These are phyloP conservation scores for Proisotoma minuta DNA, from an alignment of 2,888 invertebrate genomes.

Conservation along the genomic window DNA sequence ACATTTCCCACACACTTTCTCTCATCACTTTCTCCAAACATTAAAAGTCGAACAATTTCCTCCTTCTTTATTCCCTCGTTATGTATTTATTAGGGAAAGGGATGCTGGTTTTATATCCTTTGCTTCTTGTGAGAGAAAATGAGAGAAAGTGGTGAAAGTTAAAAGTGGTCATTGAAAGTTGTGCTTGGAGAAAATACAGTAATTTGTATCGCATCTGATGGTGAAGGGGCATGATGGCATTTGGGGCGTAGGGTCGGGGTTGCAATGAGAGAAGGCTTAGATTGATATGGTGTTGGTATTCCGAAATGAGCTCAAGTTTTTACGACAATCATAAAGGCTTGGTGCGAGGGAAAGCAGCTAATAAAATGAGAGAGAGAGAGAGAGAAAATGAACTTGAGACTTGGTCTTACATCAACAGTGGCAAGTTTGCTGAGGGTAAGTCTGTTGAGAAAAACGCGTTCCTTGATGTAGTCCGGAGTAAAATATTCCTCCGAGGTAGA, in stretches of 20 bases:
- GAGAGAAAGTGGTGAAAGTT: background rate
- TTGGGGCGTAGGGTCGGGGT: background rate
- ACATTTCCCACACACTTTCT: background rate
- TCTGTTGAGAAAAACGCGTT: conserved; percentile 87
- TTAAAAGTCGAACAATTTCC: background rate
- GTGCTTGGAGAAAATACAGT: background rate
- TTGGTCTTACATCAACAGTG: conserved; percentile 65
- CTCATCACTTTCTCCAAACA: background rate
- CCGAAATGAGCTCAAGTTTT: conserved; percentile 2
- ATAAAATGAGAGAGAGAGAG: conserved; percentile 6
- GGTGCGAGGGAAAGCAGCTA: conserved; percentile 2
- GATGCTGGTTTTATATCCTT: too few relatives aligned
- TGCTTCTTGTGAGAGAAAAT: too few relatives aligned
- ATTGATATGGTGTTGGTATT: background rate
- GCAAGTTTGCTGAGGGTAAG: conserved; percentile 79
- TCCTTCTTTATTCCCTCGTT: background rate
- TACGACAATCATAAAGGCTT: conserved; percentile 14
- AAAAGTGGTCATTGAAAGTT: conserved; percentile 5
- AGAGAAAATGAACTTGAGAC: background rate
- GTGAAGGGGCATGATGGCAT: background rate
- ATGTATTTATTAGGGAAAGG: background rate
- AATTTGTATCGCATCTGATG: background rate
- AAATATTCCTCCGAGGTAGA: conserved; percentile 70
- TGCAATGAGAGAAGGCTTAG: background rate
- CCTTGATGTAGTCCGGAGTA: conserved; percentile 81